Conservation (phyloP, 2,113 vertebrate genomes). For the Melanerpes formicivorus region DNA sequence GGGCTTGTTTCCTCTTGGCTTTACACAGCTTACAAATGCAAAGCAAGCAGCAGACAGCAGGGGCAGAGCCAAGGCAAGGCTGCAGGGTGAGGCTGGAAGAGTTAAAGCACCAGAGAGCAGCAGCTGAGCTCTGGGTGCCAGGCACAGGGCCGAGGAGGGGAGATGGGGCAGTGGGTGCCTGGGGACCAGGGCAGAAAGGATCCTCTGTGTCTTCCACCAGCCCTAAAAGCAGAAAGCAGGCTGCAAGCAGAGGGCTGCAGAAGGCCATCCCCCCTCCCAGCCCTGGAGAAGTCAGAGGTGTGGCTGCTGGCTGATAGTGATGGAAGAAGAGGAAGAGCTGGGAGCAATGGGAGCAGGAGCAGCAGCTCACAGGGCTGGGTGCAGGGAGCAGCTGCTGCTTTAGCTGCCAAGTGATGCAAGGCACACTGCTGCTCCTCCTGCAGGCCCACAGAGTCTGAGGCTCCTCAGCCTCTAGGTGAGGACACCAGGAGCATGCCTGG, state of each 20-base stretch:
- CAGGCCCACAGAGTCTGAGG: not conserved
- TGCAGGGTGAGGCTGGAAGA: not conserved
- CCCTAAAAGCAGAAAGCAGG: not conserved
- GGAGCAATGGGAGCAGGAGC: not conserved
- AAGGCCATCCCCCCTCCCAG: not conserved
- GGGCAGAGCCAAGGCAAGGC: not conserved
- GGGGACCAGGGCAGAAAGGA: not conserved
- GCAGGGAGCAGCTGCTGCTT: not conserved
- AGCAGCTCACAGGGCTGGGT: not conserved
- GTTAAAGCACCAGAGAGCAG: not conserved
- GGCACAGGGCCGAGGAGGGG: not conserved
- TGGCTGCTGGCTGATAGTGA: not conserved
- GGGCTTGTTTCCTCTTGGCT: not conserved
- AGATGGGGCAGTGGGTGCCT: not conserved
- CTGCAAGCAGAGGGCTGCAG: not conserved
- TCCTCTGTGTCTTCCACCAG: not conserved
- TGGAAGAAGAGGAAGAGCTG: not conserved
- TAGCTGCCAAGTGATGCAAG: rapidly evolving
- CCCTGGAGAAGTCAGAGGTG: rapidly evolving
- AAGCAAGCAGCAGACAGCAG: not conserved
- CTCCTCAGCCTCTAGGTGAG: not conserved
- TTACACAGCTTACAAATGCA: not conserved
- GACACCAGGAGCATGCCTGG: not conserved
- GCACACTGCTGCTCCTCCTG: not conserved
- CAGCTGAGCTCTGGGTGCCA: not conserved